Conservation (phyloP, 2,113 vertebrate species). For the Dendrocopos noguchii region DNA sequence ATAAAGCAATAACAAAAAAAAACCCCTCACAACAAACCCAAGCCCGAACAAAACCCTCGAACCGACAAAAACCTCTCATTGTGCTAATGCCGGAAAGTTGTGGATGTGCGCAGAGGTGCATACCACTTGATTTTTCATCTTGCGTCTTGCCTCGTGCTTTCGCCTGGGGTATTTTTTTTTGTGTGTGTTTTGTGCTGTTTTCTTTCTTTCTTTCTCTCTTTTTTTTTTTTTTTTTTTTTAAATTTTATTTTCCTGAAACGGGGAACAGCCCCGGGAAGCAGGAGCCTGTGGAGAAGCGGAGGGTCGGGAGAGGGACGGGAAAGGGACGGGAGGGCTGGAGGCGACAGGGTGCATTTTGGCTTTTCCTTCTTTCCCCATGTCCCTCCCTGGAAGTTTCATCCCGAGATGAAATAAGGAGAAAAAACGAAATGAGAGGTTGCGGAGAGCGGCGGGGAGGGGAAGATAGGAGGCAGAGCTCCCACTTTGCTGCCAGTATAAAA, state of each 20-base stretch:
- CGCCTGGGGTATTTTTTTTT: neutral
- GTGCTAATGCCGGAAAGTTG: slow-evolving; percentile 2
- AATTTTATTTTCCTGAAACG: neutral
- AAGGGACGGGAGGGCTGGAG: neutral
- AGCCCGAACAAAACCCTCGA: no score
- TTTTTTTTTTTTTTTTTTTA: neutral
- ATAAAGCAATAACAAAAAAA: neutral
- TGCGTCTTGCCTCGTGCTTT: neutral
- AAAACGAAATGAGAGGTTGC: neutral
- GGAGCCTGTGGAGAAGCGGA: neutral
- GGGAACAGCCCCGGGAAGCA: neutral
- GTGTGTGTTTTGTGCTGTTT: no score
- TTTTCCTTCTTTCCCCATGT: neutral
- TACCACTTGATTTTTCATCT: neutral
- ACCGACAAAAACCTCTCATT: neutral
- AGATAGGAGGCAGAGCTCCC: neutral
- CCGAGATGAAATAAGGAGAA: neutral
- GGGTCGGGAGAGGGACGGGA: no score
- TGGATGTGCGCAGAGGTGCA: neutral
- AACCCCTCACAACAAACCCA: neutral
- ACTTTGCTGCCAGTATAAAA: neutral
- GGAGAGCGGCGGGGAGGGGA: neutral
- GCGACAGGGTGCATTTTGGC: neutral
- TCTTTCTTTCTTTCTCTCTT: no score
- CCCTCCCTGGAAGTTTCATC: slow-evolving; percentile 17